Base-by-base conservation (phyloP, 2,888 invertebrate genomes). In the Druceiella hillmani region DNA sequence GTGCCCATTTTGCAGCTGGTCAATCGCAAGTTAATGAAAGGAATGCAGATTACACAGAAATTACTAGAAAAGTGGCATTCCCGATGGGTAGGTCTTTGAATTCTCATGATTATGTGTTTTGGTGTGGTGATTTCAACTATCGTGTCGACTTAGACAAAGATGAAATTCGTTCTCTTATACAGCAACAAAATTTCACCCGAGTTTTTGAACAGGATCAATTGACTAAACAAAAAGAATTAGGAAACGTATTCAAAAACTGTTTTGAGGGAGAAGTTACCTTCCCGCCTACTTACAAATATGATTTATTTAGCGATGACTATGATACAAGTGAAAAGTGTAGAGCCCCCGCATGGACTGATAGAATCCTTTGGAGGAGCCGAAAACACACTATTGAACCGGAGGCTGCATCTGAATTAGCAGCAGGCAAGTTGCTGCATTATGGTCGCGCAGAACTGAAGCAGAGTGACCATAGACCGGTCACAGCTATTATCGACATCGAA, bases 71-170 rank as follows among this genome's bases (percentile, higher is more conserved):
- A 72, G 75, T 91, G 38, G 79, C 83, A 5, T 92, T 92, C 58
- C 91, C 92, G 2, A 89, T 92, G 88, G 93, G 92, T 6, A 76
- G 93, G 42, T 87, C 88, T 0, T 67, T 98, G 4, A 88, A 90
- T 60, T 89, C 93, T 2, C 98, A 99, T 58, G 99, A 99, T 66
- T 97, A 94, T 61, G 84, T 99, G 2, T 97, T 99, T 64, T 99
- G 98, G 98, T 93, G 97, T 61, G 99, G 99, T 1, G 99, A 99
- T 68, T 99, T 99, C 62, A 99, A 99, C 62, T 99, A 99, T 59
- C 81, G 99, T 39, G 84, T 99, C 40, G 95, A 98, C 60, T 81
- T 98, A 78, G 87, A 90, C 48, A 92, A 91, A 57, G 95, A 95
- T 4, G 91, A 93, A 58, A 85, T 95, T 44, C 91, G 92, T 55